Conservation (phyloP, 2,797 vertebrate species). For the Bucorvus abyssinicus region DNA sequence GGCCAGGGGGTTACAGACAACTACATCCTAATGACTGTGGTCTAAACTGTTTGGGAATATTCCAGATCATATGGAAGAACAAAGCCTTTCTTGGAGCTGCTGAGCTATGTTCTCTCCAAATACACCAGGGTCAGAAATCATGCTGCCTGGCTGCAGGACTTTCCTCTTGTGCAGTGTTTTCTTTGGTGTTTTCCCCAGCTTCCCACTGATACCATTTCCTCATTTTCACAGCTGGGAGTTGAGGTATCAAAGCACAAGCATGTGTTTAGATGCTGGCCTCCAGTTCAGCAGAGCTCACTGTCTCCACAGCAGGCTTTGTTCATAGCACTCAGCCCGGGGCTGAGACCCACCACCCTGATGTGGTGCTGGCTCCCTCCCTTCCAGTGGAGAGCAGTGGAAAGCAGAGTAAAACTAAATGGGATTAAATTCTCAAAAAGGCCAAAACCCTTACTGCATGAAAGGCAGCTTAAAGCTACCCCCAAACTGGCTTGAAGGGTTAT, state of each 20-base stretch:
- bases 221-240: background rate
- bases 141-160: background rate
- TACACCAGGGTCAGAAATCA: background rate
- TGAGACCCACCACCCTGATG: background rate
- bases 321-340: background rate
- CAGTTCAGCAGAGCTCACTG: background rate
- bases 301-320: background rate
- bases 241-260: background rate
- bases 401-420: background rate
- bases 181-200: background rate
- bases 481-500: background rate
- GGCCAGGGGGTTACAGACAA: background rate
- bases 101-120: background rate
- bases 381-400: background rate
- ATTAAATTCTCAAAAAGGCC: constrained; percentile 33
- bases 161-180: background rate
- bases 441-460: background rate
- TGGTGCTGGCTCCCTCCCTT: background rate
- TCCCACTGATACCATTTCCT: background rate
- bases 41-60: background rate
- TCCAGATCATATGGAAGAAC: background rate
- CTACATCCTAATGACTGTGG: background rate
- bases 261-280: background rate
- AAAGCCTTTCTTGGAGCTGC: background rate
- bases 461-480: constrained; percentile 19